These are phyloP conservation scores for Gobius niger DNA, from an alignment of 2,113 vertebrate species.

Conservation along the genomic window DNA sequence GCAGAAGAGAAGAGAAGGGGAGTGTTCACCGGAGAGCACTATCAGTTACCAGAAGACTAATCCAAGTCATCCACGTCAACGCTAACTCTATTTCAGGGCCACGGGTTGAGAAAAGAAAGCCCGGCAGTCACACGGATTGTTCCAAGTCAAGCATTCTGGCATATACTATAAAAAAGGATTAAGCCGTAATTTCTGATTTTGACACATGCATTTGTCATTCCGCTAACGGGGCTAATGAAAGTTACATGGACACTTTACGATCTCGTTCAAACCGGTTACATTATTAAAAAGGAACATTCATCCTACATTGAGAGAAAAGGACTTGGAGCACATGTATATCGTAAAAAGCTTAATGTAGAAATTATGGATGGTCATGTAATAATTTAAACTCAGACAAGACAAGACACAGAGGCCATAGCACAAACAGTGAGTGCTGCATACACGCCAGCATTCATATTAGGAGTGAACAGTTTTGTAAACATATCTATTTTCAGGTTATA, in stretches of 20 bases:
- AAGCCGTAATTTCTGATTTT: constrained; percentile 27
- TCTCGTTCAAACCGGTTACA: constrained; percentile 81
- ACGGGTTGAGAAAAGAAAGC: constrained; percentile 25
- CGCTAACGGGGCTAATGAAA: constrained; percentile 77
- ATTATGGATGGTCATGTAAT: constrained; percentile 44
- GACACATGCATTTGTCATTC: constrained; percentile 56
- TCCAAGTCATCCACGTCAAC: constrained; percentile 49
- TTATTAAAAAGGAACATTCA: constrained; percentile 77
- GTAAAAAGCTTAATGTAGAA: constrained; percentile 66
- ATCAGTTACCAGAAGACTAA: constrained; percentile 66
- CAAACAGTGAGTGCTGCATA: constrained; percentile 49
- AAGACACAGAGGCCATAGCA: constrained; percentile 45
- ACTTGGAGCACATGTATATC: constrained; percentile 54
- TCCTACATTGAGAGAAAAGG: constrained; percentile 62
- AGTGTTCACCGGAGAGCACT: constrained; percentile 55
- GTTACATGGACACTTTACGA: constrained; percentile 78
- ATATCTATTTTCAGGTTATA: too few species aligned
- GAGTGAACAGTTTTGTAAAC: too few species aligned
- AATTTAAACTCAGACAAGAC: constrained; percentile 48
- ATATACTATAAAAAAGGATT: constrained; percentile 4
- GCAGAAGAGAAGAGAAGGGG: constrained; percentile 57
- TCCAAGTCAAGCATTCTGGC: constrained; percentile 28
- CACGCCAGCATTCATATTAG: not conserved
- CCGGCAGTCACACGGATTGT: constrained; percentile 26
- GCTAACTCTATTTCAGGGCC: constrained; percentile 42